Evolutionary conservation across 2,888 invertebrate genomes (phyloP).

Genomic region (Mythimna loreyi): DNA sequence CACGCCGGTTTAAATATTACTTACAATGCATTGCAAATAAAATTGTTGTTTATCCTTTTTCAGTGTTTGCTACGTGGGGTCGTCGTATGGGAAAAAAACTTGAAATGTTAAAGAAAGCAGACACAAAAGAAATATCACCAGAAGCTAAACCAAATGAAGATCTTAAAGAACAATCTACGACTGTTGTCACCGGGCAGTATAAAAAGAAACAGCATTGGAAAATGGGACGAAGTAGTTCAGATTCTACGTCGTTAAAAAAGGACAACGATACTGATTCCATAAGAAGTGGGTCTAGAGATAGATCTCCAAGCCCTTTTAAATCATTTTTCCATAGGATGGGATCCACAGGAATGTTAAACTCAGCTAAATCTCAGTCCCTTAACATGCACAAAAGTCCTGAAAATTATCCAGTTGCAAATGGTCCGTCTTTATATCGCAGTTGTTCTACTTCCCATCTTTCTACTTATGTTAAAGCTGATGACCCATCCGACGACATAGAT

Average conservation of each 20-base stretch:
- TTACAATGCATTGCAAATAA: not conserved
- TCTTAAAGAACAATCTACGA: constrained; percentile 77
- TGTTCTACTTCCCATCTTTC: constrained; percentile 95
- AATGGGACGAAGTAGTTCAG: constrained; percentile 90
- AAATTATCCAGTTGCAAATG: constrained; percentile 84
- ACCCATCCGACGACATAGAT: constrained; percentile 95
- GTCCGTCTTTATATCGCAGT: constrained; percentile 92
- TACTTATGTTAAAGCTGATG: constrained; percentile 94
- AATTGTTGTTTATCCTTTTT: constrained; percentile 52
- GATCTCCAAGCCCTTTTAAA: constrained; percentile 93
- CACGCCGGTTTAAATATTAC: too few species aligned
- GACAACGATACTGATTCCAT: constrained; percentile 88
- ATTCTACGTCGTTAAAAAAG: constrained; percentile 84
- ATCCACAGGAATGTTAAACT: constrained; percentile 94
- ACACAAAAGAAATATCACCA: constrained; percentile 90
- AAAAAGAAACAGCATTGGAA: constrained; percentile 91
- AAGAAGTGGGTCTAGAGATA: constrained; percentile 87
- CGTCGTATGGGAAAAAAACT: constrained; percentile 95
- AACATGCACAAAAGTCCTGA: constrained; percentile 81
- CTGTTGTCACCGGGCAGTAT: constrained; percentile 83
- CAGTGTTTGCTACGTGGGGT: constrained; percentile 94
- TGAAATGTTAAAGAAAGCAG: constrained; percentile 93
- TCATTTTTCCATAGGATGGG: constrained; percentile 94
- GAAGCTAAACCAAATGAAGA: constrained; percentile 77
- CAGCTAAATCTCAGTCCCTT: constrained; percentile 87